phyloP scores from a whole-genome alignment of 2,797 vertebrate species.

The Halcyon smyrnensis region DNA sequence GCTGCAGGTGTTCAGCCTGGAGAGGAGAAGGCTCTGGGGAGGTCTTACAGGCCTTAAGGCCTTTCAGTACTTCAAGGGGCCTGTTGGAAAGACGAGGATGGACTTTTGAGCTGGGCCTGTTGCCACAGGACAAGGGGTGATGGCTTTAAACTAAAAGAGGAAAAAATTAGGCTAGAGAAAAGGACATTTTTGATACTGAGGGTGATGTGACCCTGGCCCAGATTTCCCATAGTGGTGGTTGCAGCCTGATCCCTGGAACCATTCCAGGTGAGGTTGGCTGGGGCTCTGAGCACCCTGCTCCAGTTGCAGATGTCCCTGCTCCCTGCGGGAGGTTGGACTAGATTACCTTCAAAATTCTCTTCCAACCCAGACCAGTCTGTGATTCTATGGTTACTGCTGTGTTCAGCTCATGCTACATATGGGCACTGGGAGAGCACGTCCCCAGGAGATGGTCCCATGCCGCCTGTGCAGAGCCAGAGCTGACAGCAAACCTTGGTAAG shows the following conservation, averaged over 20 bases:
- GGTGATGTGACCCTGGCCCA: neutral
- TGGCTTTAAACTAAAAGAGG: neutral
- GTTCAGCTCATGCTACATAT: neutral
- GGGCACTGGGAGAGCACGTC: neutral
- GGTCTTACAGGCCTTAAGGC: neutral
- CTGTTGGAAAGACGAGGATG: neutral
- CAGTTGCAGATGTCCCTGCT: too few relatives aligned
- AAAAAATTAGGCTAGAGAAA: neutral
- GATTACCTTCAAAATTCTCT: too few relatives aligned
- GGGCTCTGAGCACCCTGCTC: too few relatives aligned
- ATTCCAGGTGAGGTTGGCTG: neutral
- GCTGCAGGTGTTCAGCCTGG: neutral
- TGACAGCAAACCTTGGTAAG: neutral
- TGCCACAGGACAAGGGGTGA: neutral
- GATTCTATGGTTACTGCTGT: neutral
- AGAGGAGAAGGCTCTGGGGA: neutral
- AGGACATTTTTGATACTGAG: neutral
- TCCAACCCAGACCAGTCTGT: too few relatives aligned
- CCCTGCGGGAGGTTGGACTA: too few relatives aligned
- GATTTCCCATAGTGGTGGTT: neutral
- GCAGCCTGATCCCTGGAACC: neutral
- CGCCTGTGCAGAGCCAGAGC: neutral
- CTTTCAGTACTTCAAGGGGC: neutral
- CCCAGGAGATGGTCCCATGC: neutral
- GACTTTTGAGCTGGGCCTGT: neutral